These are phyloP conservation scores for Phthorimaea operculella DNA, from an alignment of 1,140 invertebrate genomes.

Conservation along the genomic window DNA sequence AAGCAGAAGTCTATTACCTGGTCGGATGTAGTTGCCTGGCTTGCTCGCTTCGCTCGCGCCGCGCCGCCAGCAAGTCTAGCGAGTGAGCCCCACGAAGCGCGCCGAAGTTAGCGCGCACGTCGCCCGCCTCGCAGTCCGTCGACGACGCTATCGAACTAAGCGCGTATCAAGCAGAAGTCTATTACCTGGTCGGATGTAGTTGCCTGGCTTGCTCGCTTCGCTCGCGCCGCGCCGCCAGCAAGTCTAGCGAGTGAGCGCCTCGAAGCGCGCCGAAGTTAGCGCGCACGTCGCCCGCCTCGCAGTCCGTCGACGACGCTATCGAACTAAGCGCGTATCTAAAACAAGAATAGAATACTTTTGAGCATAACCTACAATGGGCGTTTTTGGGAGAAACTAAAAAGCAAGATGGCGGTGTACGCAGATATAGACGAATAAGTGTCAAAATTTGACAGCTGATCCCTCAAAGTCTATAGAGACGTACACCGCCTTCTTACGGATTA, in stretches of 20 bases:
- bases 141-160: slow-evolving; percentile 63
- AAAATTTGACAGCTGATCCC: too few species aligned
- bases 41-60: slow-evolving; percentile 35
- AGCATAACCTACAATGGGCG: too few species aligned
- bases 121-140: slow-evolving; percentile 38
- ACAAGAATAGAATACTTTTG: neutral
- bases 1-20: too few species aligned
- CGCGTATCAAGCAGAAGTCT: too few species aligned
- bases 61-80: slow-evolving; percentile 45
- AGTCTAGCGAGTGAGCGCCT: slow-evolving; percentile 51
- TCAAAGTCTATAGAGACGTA: too few species aligned
- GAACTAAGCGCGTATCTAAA: slow-evolving; percentile 56
- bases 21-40: slow-evolving; percentile 29
- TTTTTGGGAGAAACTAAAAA: too few species aligned
- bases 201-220: slow-evolving; percentile 43
- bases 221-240: slow-evolving; percentile 33
- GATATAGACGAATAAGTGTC: too few species aligned
- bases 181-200: too few species aligned
- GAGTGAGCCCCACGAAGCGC: slow-evolving; percentile 46
- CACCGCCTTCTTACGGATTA: too few species aligned
- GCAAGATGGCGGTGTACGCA: too few species aligned
- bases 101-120: slow-evolving; percentile 10
- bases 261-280: slow-evolving; percentile 25
- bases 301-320: slow-evolving; percentile 58
- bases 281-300: slow-evolving; percentile 21